Evolutionary conservation across 2,797 vertebrate species (phyloP), one percentile per base, ranked within the genome.

Genomic region (Lagodon rhomboides): DNA sequence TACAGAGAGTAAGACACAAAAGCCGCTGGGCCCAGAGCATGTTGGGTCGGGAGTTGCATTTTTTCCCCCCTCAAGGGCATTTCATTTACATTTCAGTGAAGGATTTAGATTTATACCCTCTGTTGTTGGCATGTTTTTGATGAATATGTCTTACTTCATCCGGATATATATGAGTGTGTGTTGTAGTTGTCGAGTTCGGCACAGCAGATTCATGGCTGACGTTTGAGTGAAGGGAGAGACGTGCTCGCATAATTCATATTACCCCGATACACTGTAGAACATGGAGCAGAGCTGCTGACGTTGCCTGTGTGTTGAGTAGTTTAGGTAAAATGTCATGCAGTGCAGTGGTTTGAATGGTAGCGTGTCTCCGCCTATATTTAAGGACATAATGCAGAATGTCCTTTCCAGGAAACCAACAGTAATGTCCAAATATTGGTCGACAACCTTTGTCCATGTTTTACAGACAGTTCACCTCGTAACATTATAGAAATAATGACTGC

Each of bases 381-480:
- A 9, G 38, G 53, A 38, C 13, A 18, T 69, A 9, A 20, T 47
- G 15, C 51, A 56, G 5, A 18, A 15, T 7, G 17, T 38, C n/a
- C 12, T 70, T 5, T 49, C 47, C n/a, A 49, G 46, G 18, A 68
- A 72, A 60, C 3, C 5, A 50, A 53, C 34, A 65, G 34, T 23
- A 34, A 2, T 62, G 34, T 51, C 62, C 4, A 74, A 59, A 77
- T 23, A 53, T 34, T 67, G n/a, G 73, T 13, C 65, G 73, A 55
- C 56, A 70, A 68, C 46, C 12, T 59, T 4, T 20, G 20, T 16
- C 13, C 8, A 47, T 51, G 62, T 80, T 81, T 66, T 66, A 38
- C 27, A 68, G 54, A 68, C 54, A 77, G 46, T 22, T 79, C 62
- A 62, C 67, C 55, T 77, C 73, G 68, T 51, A 46, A 64, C 23